Evolutionary conservation across 2,797 vertebrate genomes (phyloP).

Genomic region (Etheostoma perlongum): DNA sequence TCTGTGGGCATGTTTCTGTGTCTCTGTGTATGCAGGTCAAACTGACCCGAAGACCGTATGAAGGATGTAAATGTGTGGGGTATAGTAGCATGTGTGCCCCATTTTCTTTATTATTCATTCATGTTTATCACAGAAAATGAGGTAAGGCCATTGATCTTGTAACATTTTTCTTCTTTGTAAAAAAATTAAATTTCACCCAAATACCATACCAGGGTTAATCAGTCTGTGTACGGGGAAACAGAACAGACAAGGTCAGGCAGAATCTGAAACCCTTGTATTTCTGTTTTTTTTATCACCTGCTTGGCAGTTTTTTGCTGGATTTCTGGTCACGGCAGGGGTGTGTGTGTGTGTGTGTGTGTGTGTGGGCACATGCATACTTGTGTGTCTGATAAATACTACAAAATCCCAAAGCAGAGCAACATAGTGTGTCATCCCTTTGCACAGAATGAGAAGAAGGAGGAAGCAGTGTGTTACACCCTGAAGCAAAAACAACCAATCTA

Average conservation of each 20-base stretch:
- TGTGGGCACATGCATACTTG: too few species aligned
- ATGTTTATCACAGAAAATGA: too few species aligned
- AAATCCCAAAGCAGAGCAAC: background rate
- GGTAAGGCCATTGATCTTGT: too few species aligned
- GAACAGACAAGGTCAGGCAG: background rate
- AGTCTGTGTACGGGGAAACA: background rate
- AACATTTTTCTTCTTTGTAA: too few species aligned
- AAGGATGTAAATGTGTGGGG: too few species aligned
- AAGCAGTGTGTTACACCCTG: slow-evolving; percentile 12
- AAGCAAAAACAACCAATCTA: background rate
- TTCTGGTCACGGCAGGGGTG: background rate
- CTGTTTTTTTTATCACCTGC: slow-evolving; percentile 24
- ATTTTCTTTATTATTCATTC: too few species aligned
- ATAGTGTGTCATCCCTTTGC: background rate
- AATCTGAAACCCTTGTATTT: slow-evolving; percentile 13
- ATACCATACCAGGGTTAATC: background rate
- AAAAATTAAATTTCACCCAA: too few species aligned
- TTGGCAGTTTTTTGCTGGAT: background rate
- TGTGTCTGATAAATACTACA: background rate
- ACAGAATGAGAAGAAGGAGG: slow-evolving; percentile 40
- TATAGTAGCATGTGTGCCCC: too few species aligned
- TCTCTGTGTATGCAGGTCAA: too few species aligned
- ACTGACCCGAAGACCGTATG: too few species aligned
- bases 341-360: too few species aligned
- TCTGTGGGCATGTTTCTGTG: too few species aligned